Evolutionary conservation across 1,140 invertebrate genomes (phyloP).

Genomic region (Pollicipes pollicipes): DNA sequence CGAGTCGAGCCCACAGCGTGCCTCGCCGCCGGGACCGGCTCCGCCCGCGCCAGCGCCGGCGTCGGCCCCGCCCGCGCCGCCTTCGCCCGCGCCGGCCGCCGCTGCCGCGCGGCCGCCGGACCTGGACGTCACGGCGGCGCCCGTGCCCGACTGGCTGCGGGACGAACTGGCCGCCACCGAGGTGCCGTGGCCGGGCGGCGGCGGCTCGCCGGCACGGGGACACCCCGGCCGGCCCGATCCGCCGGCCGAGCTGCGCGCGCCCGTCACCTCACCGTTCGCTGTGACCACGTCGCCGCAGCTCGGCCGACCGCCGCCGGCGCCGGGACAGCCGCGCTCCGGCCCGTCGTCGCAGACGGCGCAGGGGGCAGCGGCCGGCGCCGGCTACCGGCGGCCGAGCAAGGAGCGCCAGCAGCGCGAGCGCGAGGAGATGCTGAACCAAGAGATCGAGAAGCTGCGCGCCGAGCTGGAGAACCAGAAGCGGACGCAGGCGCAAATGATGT

Average conservation of each 20-base stretch:
- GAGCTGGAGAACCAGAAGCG: conserved; percentile 16
- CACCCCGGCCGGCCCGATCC: neutral
- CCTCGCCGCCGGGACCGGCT: neutral
- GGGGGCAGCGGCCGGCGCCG: neutral
- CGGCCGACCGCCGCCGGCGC: neutral
- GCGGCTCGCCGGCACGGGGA: neutral
- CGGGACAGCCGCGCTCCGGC: too few relatives aligned
- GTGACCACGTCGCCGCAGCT: neutral
- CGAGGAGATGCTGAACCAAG: conserved; percentile 17
- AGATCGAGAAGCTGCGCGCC: conserved; percentile 14
- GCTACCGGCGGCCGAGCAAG: conserved; percentile 2
- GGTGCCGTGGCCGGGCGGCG: conserved; percentile 16
- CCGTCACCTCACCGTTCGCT: conserved; percentile 5
- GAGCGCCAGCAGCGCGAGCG: conserved; percentile 10
- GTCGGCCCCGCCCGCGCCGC: conserved; percentile 22
- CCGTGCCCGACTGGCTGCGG: conserved; percentile 29
- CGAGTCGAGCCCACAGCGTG: neutral
- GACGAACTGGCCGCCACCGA: conserved; percentile 27
- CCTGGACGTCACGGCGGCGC: conserved; percentile 4
- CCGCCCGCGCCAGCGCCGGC: conserved; percentile 15
- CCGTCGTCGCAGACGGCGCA: neutral
- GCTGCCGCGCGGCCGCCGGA: neutral
- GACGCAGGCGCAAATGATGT: conserved; percentile 11
- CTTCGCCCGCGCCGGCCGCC: neutral
- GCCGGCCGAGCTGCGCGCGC: neutral